Evolutionary conservation across 2,113 vertebrate genomes (phyloP), one percentile per base, ranked within the genome.

Genomic region (Tinamus guttatus): DNA sequence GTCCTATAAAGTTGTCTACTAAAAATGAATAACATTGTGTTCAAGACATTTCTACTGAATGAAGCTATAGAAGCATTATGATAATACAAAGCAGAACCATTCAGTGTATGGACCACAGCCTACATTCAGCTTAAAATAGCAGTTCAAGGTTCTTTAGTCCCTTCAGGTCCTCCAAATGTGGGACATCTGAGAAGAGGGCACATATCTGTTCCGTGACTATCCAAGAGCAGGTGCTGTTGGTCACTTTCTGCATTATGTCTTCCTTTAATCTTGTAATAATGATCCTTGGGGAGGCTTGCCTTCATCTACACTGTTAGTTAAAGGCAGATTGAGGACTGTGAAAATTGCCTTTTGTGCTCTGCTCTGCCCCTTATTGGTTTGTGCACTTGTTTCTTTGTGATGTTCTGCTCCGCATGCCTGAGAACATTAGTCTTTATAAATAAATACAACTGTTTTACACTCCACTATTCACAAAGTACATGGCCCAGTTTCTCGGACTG

Each of bases 331-430:
- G 43, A 36, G 14, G 19, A 25, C 27, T 73, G 58, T 18, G 49
- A 62, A 59, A 68, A 22, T 27, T 67, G 11, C 8, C 4, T 76
- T 25, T 60, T 43, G 9, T 22, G 16, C 2, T 24, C 11, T 56
- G 54, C 19, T 69, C 0, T 41, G 51, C 3, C 18, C 8, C 12
- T 60, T 1, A 0, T 47, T 17, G 5, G 5, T 74, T 62, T 78
- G 16, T 58, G 27, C 32, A 9, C 4, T 36, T 86, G 19, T 54
- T 63, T 63, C 52, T 47, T 11, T 25, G 19, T 67, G 25, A 2
- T 77, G 32, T 63, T 90, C 65, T 76, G 30, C n/a, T 24, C 22
- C 27, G 36, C 2, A 0, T 14, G 5, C 79, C 49, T 63, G 27
- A 71, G 30, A n/a, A 7, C 9, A 27, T 25, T 63, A 81, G 67